Base-by-base conservation (phyloP, 1,140 invertebrate species). In the Drosophila seguyi region DNA sequence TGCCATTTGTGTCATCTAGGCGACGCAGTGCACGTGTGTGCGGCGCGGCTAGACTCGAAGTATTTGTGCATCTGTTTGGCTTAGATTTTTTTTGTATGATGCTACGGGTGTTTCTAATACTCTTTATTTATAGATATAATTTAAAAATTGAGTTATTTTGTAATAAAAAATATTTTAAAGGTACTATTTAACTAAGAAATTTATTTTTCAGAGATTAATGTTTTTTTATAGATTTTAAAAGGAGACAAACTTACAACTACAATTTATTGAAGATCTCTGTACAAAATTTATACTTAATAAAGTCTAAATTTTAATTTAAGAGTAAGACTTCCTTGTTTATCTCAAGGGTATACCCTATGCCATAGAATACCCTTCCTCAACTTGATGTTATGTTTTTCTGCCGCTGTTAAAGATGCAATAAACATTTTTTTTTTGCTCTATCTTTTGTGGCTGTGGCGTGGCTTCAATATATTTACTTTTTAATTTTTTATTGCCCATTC, bases 401-500 rank as follows among this genome's bases (percentile, higher is more conserved):
- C 65, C 22, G 31, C 58, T 71, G 67, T 71, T 81, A 62, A 87
- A 69, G 69, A 79, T 87, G 79, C 79, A 72, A 65, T 86, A 82
- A 87, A 86, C 20, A 59, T 80, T 72, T 52, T 79, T 60, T 60
- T 22, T 47, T 45, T 41, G n/a, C 25, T 36, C 27, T 48, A 38
- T n/a, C 47, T 67, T 55, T n/a, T 47, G 48, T 66, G 82, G 77
- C 58, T 47, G 14, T 52, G 31, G 18, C 44, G 42, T 25, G 14
- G 20, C 56, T 53, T 67, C 56, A 56, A 41, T 68, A 77, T 79
- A 79, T 79, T 79, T 79, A 73, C 68, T 90, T 90, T 90, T 81
- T 90, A 88, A 88, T 90, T 88, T 88, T 88, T 88, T 88, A 88
- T 81, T 81, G 77, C 86, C 81, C 85, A 81, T 90, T 55, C 79